Conservation (phyloP, 2,113 vertebrate species). For the zebrafish (Danio rerio) region DNA sequence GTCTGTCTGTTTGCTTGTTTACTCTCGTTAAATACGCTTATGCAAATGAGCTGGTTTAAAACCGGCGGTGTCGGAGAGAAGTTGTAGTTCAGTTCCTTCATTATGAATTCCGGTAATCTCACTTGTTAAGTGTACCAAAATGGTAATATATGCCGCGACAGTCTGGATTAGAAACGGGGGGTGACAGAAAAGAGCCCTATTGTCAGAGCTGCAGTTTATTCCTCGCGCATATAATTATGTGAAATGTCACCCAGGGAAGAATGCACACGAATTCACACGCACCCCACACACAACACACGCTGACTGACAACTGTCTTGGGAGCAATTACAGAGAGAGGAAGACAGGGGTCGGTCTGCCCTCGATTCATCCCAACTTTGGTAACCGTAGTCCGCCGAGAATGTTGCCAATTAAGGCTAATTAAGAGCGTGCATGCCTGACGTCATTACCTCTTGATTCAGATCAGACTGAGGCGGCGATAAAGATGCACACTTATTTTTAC, state of each 20-base stretch:
- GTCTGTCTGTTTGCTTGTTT: slow-evolving; percentile 90
- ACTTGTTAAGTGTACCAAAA: slow-evolving; percentile 88
- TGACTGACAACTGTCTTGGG: slow-evolving; percentile 59
- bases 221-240: slow-evolving; percentile 72
- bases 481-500: background rate
- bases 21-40: slow-evolving; percentile 92
- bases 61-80: slow-evolving; percentile 86
- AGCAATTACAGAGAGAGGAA: slow-evolving; percentile 54
- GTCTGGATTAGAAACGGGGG: slow-evolving; percentile 83
- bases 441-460: slow-evolving; percentile 26
- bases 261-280: slow-evolving; percentile 74
- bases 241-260: slow-evolving; percentile 84
- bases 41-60: slow-evolving; percentile 86
- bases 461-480: background rate
- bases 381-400: slow-evolving; percentile 33
- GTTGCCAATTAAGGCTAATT: slow-evolving; percentile 49
- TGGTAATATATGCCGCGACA: slow-evolving; percentile 85
- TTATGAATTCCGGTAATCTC: slow-evolving; percentile 95
- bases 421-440: slow-evolving; percentile 32
- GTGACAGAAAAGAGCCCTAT: slow-evolving; percentile 81
- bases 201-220: slow-evolving; percentile 71
- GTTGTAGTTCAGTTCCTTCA: slow-evolving; percentile 85
- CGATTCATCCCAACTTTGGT: slow-evolving; percentile 34
- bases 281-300: slow-evolving; percentile 62
- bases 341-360: slow-evolving; percentile 21